Evolutionary conservation across 2,113 vertebrate species (phyloP).

Genomic region (Albula goreensis): DNA sequence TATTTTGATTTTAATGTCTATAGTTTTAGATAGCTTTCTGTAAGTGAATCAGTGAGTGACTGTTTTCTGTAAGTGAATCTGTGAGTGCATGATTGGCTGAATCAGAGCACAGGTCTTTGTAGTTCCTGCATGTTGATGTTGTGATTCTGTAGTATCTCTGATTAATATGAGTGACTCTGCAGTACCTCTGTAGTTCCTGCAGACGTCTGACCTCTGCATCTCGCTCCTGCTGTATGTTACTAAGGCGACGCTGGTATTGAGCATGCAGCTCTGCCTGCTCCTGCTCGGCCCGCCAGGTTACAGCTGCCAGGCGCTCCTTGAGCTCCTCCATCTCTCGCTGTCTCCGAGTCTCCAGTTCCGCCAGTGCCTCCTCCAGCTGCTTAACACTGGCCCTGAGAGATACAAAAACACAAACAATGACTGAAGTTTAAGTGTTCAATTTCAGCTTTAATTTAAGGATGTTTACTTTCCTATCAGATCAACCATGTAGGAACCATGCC

Average conservation of each 20-base stretch:
- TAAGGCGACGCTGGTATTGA: slow-evolving; percentile 77
- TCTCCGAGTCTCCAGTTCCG: slow-evolving; percentile 66
- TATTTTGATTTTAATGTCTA: too few relatives aligned
- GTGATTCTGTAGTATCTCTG: neutral
- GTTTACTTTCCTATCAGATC: too few relatives aligned
- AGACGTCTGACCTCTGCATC: slow-evolving; percentile 79
- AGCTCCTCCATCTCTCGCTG: slow-evolving; percentile 74
- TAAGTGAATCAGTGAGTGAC: too few relatives aligned
- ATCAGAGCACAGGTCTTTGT: too few relatives aligned
- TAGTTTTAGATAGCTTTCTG: too few relatives aligned
- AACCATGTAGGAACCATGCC: too few relatives aligned
- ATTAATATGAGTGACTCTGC: too few relatives aligned
- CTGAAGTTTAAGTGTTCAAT: too few relatives aligned
- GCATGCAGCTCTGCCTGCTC: slow-evolving; percentile 69
- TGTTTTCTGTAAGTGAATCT: too few relatives aligned
- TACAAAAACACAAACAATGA: neutral
- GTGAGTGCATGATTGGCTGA: too few relatives aligned
- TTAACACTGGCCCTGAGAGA: slow-evolving; percentile 70
- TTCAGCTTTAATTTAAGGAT: too few relatives aligned
- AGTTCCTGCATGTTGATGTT: too few relatives aligned
- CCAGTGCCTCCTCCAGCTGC: slow-evolving; percentile 72
- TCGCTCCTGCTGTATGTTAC: slow-evolving; percentile 70
- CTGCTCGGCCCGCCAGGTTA: slow-evolving; percentile 60
- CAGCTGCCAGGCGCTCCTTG: slow-evolving; percentile 54
- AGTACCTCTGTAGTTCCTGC: slow-evolving; percentile 81